Base-by-base conservation (phyloP, 2,797 vertebrate species). In the Phoxinus dragarum region DNA sequence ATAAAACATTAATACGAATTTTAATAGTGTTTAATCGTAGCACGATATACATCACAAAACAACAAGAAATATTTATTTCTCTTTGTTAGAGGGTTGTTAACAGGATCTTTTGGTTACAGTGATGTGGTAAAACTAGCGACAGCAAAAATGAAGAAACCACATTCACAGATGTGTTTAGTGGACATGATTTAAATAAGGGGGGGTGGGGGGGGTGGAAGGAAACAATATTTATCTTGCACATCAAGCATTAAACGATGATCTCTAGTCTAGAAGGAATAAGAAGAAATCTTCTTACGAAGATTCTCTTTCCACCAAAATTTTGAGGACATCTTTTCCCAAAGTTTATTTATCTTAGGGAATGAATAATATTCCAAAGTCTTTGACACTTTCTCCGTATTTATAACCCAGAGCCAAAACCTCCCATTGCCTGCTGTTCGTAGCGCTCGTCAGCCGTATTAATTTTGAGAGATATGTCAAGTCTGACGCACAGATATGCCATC, bases 341-440 rank as follows among this genome's bases (percentile, higher is more conserved):
- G 88, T 91, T 92, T 91, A 91, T 93, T 92, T 91, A 86, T 85
- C 86, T 90, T 86, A 84, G 49, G 88, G 54, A 81, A 86, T 86
- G 89, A 90, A 77, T 91, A 93, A 86, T 89, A 91, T 85, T 91
- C 86, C 78, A 78, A 90, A 90, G 85, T 93, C 90, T 90, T 86
- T 38, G 86, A 94, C 93, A 92, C 92, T 90, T 93, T 89, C 88
- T 90, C 86, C 85, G 84, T 93, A 94, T 94, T 94, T 93, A 94
- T 88, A 88, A 84, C 71, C 86, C 81, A 64, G 90, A 90, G 91
- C 90, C 93, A 93, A 92, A 89, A 89, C 82, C 80, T 89, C 87
- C 68, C 86, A 81, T 86, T 52, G 90, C 90, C 89, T 86, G 88
- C 90, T 90, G 84, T 92, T 86, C n/a, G 52, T 84, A 88, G 80